Evolutionary conservation across 2,113 vertebrate genomes (phyloP), one percentile per base, ranked within the genome.

Genomic region (Heterotilapia buettikoferi): DNA sequence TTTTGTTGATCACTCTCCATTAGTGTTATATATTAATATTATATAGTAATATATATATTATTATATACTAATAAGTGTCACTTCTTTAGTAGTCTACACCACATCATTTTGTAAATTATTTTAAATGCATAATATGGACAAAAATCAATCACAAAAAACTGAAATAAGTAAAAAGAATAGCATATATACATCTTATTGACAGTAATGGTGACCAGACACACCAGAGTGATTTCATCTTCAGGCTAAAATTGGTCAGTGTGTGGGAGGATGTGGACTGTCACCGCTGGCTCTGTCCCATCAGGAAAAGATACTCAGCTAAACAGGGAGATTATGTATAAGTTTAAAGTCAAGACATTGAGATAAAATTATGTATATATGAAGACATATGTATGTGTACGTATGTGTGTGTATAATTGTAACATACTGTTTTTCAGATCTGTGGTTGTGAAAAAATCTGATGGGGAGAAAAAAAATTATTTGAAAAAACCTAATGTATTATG

Each of bases 171-270:
- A 59, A 59, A 59, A 29, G 13, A 59, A 59, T 59, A 59, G 56
- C 56, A 59, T 59, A 31, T 80, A 84, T 84, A 84, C 61, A 89
- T 66, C 80, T 80, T 80, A 31, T 0, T 71, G 26, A 2, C 31
- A 6, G 1, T 0, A 82, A 19, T 85, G 38, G 83, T 82, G 50
- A 93, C 88, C 86, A 93, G 82, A 84, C 92, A 93, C 80, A 80
- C 66, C 56, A 93, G 36, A 29, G 63, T 87, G 83, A 89, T 18
- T 61, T 61, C 8, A 31, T 31, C 84, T 14, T 54, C 66, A 36
- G 47, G 6, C 47, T 19, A 3, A 19, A 0, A 4, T 68, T 21
- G 33, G 19, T 21, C 33, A 40, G 19, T 68, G 33, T 68, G 8
- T 45, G 61, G 11, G 14, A 79, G 7, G 16, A 85, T 2, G 4